Percentiles rank a stretch among this genome's conserved stretches.
Conservation (phyloP, 2,888 invertebrate species). For the Apamea epomidion region DNA sequence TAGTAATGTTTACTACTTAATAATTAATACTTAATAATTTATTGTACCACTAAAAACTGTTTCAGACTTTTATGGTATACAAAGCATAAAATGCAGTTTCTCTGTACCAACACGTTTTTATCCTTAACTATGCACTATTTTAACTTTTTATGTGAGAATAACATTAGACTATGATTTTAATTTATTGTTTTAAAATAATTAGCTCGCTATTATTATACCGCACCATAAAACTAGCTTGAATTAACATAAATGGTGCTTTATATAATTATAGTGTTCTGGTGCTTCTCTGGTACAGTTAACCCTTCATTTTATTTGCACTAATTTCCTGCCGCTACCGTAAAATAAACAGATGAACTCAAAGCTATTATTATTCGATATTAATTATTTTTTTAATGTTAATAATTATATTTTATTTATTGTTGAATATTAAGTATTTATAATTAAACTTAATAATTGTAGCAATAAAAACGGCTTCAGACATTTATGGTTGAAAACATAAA, state of each 20-base stretch:
- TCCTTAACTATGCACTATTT: not conserved
- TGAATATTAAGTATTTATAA: not conserved
- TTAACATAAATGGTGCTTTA: conserved; percentile 1
- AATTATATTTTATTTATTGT: not conserved
- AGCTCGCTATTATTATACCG: not conserved
- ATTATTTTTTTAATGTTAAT: conserved; percentile 2
- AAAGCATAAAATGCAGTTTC: conserved; percentile 10
- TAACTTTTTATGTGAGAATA: conserved; percentile 16
- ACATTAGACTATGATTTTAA: not conserved
- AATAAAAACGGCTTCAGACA: conserved; percentile 10
- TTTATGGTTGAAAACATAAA: conserved; percentile 1
- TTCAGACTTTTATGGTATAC: conserved; percentile 2
- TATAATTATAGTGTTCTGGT: not conserved
- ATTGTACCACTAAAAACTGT: not conserved
- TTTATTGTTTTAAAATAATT: conserved; percentile 25
- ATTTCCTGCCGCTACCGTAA: conserved; percentile 39
- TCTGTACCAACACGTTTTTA: conserved; percentile 3
- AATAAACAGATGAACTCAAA: conserved; percentile 20
- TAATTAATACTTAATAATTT: not conserved
- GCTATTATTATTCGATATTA: not conserved
- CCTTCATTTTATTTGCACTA: conserved; percentile 7
- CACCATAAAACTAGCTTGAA: not conserved
- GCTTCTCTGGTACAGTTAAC: not conserved
- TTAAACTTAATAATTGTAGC: not conserved
- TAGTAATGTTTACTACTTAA: not conserved